A percentile compares a stretch with the other conserved stretches of the same genome.
phyloP scores from a whole-genome alignment of 2,113 vertebrate species.

The Elgaria multicarinata region DNA sequence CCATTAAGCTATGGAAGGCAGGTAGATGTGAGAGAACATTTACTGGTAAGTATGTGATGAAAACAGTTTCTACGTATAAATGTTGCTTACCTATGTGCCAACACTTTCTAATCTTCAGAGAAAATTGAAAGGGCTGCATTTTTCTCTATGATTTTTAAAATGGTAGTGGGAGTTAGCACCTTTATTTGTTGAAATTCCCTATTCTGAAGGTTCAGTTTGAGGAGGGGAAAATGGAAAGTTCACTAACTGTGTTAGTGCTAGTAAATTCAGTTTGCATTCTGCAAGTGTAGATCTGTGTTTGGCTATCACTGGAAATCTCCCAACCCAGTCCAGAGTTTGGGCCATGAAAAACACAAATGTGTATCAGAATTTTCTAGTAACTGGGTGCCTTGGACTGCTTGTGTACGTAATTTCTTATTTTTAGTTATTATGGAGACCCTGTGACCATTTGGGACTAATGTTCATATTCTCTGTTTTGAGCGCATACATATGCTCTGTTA shows the following conservation, averaged over 20 bases:
- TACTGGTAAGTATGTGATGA: slow-evolving; percentile 79
- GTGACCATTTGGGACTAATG: not conserved
- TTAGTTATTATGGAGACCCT: not conserved
- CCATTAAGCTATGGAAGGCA: slow-evolving; percentile 97
- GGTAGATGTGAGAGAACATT: slow-evolving; percentile 94
- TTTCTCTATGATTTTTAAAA: slow-evolving; percentile 9
- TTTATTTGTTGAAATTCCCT: not conserved
- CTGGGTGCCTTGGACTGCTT: not conserved
- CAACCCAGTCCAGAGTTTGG: not conserved
- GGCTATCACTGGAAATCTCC: not conserved
- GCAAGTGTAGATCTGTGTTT: not conserved
- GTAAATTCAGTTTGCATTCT: not conserved
- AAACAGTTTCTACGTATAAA: not conserved
- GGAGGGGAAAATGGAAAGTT: not conserved
- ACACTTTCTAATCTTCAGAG: not conserved
- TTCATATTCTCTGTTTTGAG: not conserved
- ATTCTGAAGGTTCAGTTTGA: not conserved
- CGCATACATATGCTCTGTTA: not conserved
- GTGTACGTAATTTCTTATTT: not conserved
- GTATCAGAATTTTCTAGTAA: not conserved
- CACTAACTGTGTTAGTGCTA: too few species aligned
- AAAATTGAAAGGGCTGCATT: not conserved
- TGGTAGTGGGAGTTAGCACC: not conserved
- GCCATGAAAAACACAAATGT: not conserved
- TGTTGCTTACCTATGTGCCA: not conserved